These are phyloP conservation scores for Chanos chanos DNA, from an alignment of 2,797 vertebrate species.

Conservation along the genomic window DNA sequence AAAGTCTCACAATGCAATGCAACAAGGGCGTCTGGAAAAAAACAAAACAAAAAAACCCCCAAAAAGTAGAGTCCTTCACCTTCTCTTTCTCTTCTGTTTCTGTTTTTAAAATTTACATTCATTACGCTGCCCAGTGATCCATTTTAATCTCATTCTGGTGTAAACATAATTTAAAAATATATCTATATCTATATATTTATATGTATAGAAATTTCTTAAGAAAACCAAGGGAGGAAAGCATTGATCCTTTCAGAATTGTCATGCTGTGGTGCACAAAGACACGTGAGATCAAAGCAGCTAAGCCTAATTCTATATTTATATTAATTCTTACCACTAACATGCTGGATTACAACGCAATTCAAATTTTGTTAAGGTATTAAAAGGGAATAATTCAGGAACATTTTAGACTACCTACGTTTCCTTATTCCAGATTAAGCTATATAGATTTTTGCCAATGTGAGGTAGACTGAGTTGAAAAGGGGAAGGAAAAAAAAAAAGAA, in stretches of 20 bases:
- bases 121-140: conserved; percentile 58
- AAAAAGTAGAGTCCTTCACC: background rate
- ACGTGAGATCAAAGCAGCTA: too few relatives aligned
- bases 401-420: too few relatives aligned
- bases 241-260: background rate
- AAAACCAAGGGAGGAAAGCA: conserved; percentile 6
- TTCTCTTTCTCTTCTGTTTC: conserved; percentile 2
- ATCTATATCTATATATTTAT: conserved; percentile 27
- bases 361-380: too few relatives aligned
- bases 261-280: too few relatives aligned
- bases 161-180: conserved; percentile 39
- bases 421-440: conserved; percentile 1
- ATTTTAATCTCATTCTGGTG: conserved; percentile 44
- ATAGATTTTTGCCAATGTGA: conserved; percentile 8
- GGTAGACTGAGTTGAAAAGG: conserved; percentile 14
- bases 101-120: conserved; percentile 53
- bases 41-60: too few relatives aligned
- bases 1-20: conserved; percentile 20
- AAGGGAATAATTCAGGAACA: too few relatives aligned
- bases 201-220: background rate
- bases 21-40: background rate
- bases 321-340: too few relatives aligned
- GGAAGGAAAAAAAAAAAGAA: too few relatives aligned
- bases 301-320: too few relatives aligned
- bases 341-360: too few relatives aligned